Evolutionary conservation across 2,113 vertebrate species (phyloP).

Genomic region (Anas platyrhynchos): DNA sequence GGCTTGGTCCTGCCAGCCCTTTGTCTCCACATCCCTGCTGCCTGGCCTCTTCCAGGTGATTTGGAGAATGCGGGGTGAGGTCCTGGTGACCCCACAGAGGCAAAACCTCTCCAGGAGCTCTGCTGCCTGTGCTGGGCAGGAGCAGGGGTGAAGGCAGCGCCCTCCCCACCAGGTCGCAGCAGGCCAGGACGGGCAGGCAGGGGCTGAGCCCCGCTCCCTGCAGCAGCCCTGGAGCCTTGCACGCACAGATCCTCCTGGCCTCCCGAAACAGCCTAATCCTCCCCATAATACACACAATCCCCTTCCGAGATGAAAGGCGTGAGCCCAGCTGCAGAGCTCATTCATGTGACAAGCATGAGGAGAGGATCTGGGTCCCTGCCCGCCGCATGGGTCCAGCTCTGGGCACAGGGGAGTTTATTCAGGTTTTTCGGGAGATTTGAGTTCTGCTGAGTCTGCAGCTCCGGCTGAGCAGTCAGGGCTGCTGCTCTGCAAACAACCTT

Average conservation of each 20-base stretch:
- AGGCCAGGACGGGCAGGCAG: neutral
- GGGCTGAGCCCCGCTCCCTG: neutral
- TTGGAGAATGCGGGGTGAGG: accelerated
- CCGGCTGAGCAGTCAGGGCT: neutral
- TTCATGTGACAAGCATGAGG: conserved; percentile 67
- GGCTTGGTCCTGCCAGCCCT: too few relatives aligned
- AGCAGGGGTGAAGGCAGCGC: too few relatives aligned
- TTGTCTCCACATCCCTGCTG: neutral
- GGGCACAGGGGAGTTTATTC: neutral
- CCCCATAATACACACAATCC: conserved; percentile 54
- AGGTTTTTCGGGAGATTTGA: conserved; percentile 13
- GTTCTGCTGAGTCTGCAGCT: conserved; percentile 53
- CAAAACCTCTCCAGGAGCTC: accelerated
- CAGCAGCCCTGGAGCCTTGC: neutral
- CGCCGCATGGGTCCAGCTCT: neutral
- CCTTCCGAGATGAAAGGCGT: neutral
- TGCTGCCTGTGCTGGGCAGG: neutral
- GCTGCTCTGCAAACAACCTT: conserved; percentile 25
- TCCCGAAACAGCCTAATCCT: conserved; percentile 38
- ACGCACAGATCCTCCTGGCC: neutral
- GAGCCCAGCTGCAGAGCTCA: conserved; percentile 34
- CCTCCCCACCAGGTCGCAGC: neutral
- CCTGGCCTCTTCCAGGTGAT: neutral
- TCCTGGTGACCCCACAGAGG: neutral
- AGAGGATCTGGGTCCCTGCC: conserved; percentile 49